Evolutionary conservation across 2,113 vertebrate genomes (phyloP).

Genomic region (Microtus oregoni): DNA sequence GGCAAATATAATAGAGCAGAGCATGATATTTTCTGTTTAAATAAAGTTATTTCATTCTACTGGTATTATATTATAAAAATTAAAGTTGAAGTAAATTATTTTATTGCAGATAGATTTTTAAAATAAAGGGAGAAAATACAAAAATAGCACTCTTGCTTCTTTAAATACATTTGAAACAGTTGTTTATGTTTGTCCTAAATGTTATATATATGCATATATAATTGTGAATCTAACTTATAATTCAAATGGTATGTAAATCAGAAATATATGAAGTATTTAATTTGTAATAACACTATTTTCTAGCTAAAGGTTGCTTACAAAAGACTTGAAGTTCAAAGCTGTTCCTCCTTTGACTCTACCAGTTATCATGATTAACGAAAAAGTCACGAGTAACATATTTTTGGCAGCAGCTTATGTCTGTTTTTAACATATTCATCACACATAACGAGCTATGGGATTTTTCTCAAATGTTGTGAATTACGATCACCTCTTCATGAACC

Average conservation of each 20-base stretch:
- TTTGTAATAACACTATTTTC: background rate
- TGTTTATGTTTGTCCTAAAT: background rate
- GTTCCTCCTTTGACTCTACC: conserved; percentile 7
- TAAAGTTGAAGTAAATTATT: background rate
- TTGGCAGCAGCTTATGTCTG: conserved; percentile 58
- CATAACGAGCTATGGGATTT: conserved; percentile 68
- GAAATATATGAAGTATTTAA: background rate
- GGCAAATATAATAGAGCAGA: conserved; percentile 75
- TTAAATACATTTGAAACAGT: background rate
- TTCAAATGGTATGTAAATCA: conserved; percentile 65
- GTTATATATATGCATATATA: background rate
- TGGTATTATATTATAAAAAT: background rate
- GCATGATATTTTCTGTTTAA: conserved; percentile 45
- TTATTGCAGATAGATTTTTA: background rate
- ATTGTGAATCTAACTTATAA: conserved; percentile 37
- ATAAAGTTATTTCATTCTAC: conserved; percentile 71
- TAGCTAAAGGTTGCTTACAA: conserved; percentile 44
- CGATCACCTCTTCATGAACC: conserved; percentile 79
- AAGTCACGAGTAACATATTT: conserved; percentile 61
- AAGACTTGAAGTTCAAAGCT: conserved; percentile 63
- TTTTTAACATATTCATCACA: conserved; percentile 71
- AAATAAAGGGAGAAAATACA: conserved; percentile 34
- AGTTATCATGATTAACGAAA: conserved; percentile 73
- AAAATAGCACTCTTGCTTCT: background rate
- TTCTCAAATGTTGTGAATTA: conserved; percentile 73